These are phyloP conservation scores for Zophobas atratus DNA, from an alignment of 1,140 invertebrate genomes.

Conservation along the genomic window DNA sequence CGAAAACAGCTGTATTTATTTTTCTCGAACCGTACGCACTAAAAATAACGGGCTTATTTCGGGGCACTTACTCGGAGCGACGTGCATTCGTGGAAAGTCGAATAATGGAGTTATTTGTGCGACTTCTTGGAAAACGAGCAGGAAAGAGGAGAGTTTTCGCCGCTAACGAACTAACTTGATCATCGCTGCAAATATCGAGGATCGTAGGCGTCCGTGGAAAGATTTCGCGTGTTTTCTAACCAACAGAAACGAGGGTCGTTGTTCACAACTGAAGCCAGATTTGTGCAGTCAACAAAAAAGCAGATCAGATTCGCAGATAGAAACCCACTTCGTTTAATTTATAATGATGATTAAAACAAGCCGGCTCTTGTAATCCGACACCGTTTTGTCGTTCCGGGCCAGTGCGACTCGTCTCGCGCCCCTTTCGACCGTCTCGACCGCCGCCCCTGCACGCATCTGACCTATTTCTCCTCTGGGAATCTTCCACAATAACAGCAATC, in stretches of 20 bases:
- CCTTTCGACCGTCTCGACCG: neutral
- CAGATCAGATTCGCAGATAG: neutral
- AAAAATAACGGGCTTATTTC: conserved; percentile 17
- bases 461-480: conserved; percentile 38
- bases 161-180: neutral
- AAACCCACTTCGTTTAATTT: too few relatives aligned
- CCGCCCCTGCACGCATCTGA: conserved; percentile 12
- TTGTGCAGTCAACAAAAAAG: neutral
- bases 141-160: neutral
- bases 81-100: conserved; percentile 1
- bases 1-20: conserved; percentile 34
- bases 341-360: too few relatives aligned
- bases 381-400: too few relatives aligned
- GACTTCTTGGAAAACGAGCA: neutral
- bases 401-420: too few relatives aligned
- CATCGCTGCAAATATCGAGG: too few relatives aligned
- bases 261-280: too few relatives aligned
- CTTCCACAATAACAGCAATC: conserved; percentile 28
- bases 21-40: conserved; percentile 4
- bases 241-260: too few relatives aligned
- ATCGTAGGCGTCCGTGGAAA: too few relatives aligned
- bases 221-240: too few relatives aligned
- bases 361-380: too few relatives aligned
- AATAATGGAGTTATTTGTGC: neutral
- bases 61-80: neutral